These are phyloP conservation scores for Hesperophylax magnus DNA, from an alignment of 1,140 invertebrate species.

Conservation along the genomic window DNA sequence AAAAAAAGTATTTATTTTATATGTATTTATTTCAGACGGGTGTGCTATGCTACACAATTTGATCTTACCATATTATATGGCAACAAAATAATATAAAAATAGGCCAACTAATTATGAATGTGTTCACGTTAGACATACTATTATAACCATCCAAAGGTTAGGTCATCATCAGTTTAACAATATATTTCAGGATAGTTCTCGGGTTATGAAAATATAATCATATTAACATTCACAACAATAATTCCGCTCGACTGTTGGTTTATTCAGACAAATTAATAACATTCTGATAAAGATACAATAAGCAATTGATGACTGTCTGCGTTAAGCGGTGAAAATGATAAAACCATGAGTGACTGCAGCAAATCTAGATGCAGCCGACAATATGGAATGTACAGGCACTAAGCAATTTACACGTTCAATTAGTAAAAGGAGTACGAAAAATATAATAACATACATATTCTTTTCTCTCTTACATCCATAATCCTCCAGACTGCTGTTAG, in stretches of 20 bases:
- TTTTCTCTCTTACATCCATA: slow-evolving; percentile 27
- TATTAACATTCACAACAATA: slow-evolving; percentile 6
- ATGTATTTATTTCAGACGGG: slow-evolving; percentile 40
- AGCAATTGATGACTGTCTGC: slow-evolving; percentile 20
- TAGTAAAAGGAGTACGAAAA: slow-evolving; percentile 44
- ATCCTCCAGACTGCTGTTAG: neutral
- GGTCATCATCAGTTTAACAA: slow-evolving; percentile 6
- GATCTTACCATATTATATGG: slow-evolving; percentile 50
- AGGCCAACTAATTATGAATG: slow-evolving; percentile 21
- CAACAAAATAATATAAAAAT: slow-evolving; percentile 50
- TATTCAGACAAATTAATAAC: neutral
- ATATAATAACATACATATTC: slow-evolving; percentile 45
- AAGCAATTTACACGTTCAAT: slow-evolving; percentile 40
- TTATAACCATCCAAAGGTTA: slow-evolving; percentile 18
- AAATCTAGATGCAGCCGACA: slow-evolving; percentile 20
- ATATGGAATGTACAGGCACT: slow-evolving; percentile 52
- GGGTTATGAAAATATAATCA: no score
- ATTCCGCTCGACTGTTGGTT: neutral
- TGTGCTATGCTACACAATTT: slow-evolving; percentile 43
- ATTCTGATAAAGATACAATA: slow-evolving; percentile 8
- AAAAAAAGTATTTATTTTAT: slow-evolving; percentile 42
- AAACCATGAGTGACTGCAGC: neutral
- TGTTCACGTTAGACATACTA: slow-evolving; percentile 9
- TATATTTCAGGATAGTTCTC: no score
- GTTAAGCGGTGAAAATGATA: slow-evolving; percentile 15